Conservation (phyloP, 1,140 invertebrate species). For the Venturia canescens region DNA sequence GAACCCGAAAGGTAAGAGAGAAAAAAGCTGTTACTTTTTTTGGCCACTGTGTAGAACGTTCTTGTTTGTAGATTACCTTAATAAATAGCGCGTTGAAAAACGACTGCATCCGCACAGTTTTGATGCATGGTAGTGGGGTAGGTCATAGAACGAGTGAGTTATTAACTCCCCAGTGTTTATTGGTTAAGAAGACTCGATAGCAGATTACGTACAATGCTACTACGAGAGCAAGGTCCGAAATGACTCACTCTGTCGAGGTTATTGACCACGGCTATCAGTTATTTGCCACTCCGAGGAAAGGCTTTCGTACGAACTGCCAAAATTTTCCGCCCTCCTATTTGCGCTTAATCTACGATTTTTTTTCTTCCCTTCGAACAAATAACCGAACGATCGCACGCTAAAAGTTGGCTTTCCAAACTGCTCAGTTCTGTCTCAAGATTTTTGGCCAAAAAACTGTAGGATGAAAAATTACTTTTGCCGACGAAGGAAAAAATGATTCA, state of each 20-base stretch:
- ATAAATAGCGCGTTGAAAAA: neutral
- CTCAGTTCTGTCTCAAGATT: too few species aligned
- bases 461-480: too few species aligned
- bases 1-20: slow-evolving; percentile 89
- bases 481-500: too few species aligned
- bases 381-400: too few species aligned
- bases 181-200: neutral
- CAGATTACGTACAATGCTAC: neutral
- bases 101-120: neutral
- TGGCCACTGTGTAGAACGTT: neutral
- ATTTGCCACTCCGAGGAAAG: neutral
- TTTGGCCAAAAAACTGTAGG: too few species aligned
- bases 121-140: neutral
- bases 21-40: neutral
- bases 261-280: neutral
- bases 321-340: neutral
- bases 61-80: neutral
- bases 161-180: neutral
- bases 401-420: too few species aligned
- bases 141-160: neutral
- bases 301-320: neutral
- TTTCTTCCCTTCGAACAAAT: neutral
- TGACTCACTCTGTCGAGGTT: neutral
- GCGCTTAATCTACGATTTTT: neutral
- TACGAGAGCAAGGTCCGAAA: neutral